Percentiles rank a stretch among this genome's conserved stretches.
Conservation (phyloP, 2,113 vertebrate species). For the Oncorhynchus clarkii region DNA sequence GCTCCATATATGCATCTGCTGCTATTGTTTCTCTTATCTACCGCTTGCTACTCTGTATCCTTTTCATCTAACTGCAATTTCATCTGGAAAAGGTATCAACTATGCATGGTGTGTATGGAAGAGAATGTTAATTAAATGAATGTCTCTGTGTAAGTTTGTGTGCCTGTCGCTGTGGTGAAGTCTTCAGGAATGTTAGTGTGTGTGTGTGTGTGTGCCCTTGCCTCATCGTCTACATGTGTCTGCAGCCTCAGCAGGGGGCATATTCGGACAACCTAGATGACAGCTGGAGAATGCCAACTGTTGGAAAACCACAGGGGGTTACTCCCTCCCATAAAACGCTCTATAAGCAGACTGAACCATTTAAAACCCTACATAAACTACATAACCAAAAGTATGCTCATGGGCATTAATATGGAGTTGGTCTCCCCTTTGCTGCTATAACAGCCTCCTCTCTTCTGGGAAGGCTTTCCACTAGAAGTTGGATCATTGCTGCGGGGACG, state of each 20-base stretch:
- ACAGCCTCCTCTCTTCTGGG: no score
- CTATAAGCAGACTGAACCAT: constrained; percentile 20
- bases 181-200: neutral
- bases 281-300: constrained; percentile 50
- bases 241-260: constrained; percentile 35
- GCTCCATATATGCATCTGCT: no score
- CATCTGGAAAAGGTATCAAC: no score
- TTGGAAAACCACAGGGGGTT: constrained; percentile 1
- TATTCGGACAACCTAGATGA: constrained; percentile 34
- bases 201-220: neutral
- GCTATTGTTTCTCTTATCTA: no score
- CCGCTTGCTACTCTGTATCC: neutral
- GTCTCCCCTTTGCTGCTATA: no score
- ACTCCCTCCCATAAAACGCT: constrained; percentile 16
- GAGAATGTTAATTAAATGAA: neutral
- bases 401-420: no score
- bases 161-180: neutral
- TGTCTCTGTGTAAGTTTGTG: neutral
- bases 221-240: constrained; percentile 35
- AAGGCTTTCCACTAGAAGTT: no score
- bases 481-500: no score
- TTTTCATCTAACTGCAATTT: neutral
- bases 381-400: no score
- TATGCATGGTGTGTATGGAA: no score
- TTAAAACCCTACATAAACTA: neutral